Evolutionary conservation across 2,113 vertebrate species (phyloP), one percentile per base, ranked within the genome.

Genomic region (Paedocypris sp.): DNA sequence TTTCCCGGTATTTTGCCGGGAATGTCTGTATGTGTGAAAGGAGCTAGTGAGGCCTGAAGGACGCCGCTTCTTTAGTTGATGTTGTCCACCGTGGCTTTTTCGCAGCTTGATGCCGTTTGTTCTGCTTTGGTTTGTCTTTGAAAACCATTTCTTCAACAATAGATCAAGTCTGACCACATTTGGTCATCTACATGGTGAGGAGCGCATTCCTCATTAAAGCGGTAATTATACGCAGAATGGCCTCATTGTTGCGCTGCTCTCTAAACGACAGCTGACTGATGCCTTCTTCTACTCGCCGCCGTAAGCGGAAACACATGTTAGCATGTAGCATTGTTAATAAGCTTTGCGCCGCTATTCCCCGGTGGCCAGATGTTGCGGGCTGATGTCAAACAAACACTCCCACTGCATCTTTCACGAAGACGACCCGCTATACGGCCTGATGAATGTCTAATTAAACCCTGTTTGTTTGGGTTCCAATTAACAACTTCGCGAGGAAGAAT

Each of bases 301-400:
- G 83, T 65, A 85, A 86, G 81, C 68, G 74, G 79, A 86, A 87
- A 87, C 85, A 77, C 75, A 86, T 87, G 81, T 76, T 68, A 42
- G 77, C 68, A 74, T 69, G 77, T 80, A 80, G 76, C 81, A 64
- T 81, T 80, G 82, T 78, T 87, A 85, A 86, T 82, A 85, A 78
- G 80, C 79, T 79, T 75, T 71, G 66, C 77, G 69, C 69, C 29
- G 16, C 72, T 73, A 77, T 80, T 70, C 80, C 76, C 79, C 68
- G 68, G 73, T 75, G 77, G 73, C 80, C 81, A 83, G 82, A 85
- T 86, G 82, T 83, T 83, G 80, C 80, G 80, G 78, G 80, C 75
- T 73, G 80, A 85, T 79, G 82, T 84, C 83, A 85, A 85, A 82
- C 82, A 82, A 81, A 80, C 64, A 70, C 75, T 78, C 69, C 46